Evolutionary conservation across 2,113 vertebrate genomes (phyloP).

Genomic region (Corythoichthys intestinalis): DNA sequence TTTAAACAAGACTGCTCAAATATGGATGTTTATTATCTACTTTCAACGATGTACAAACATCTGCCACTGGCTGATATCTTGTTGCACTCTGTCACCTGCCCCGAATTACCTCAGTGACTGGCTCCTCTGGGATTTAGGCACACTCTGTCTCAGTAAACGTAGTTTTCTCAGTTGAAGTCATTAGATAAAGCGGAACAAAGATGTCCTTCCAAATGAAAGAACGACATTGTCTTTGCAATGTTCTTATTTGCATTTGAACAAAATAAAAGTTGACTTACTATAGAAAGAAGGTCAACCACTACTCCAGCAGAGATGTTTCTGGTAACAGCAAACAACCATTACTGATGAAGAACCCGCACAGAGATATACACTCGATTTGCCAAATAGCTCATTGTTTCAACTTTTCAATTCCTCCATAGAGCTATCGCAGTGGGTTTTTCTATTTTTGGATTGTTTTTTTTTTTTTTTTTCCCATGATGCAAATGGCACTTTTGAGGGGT

Average conservation of each 20-base stretch:
- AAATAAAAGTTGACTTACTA: not conserved
- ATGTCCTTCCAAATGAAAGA: conserved; percentile 52
- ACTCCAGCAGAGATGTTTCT: conserved; percentile 33
- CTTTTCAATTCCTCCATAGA: conserved; percentile 13
- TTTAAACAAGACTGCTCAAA: conserved; percentile 14
- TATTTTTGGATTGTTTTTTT: conserved; percentile 34
- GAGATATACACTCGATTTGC: conserved; percentile 20
- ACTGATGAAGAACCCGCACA: conserved; percentile 26
- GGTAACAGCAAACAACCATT: conserved; percentile 27
- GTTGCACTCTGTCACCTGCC: not conserved
- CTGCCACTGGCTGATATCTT: conserved; percentile 32
- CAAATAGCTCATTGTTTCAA: conserved; percentile 27
- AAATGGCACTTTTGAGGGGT: conserved; percentile 5
- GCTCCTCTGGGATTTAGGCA: conserved; percentile 26
- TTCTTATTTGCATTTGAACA: conserved; percentile 15
- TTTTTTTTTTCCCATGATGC: conserved; percentile 16
- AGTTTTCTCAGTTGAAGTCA: conserved; percentile 46
- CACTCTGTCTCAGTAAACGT: conserved; percentile 39
- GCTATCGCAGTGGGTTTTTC: conserved; percentile 11
- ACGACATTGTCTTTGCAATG: conserved; percentile 38
- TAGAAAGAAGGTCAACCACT: conserved; percentile 14
- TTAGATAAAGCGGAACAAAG: conserved; percentile 46
- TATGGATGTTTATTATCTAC: conserved; percentile 31
- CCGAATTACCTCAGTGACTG: not conserved
- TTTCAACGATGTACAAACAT: conserved; percentile 42